These are phyloP conservation scores for Macroglossus sobrinus DNA, from an alignment of 2,113 vertebrate genomes.

Conservation along the genomic window DNA sequence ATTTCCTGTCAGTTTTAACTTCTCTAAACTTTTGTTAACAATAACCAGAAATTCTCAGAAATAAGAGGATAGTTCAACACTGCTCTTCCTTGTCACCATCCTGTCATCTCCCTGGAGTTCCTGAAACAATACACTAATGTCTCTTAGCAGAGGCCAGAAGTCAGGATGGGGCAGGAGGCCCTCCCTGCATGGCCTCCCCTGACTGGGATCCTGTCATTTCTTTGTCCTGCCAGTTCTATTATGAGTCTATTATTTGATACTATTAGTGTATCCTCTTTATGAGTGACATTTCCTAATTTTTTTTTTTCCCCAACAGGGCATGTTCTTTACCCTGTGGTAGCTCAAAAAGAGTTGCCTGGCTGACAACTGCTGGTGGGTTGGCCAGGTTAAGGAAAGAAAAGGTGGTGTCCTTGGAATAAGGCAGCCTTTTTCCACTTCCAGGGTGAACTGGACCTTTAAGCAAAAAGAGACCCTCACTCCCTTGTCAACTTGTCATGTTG, in stretches of 20 bases:
- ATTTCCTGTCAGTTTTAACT: constrained; percentile 65
- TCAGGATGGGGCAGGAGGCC: not conserved
- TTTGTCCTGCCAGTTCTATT: not conserved
- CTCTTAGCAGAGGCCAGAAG: not conserved
- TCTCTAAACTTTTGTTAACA: constrained; percentile 55
- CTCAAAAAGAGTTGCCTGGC: not conserved
- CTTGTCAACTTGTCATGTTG: constrained; percentile 17
- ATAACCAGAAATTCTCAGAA: not conserved
- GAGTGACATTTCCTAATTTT: not conserved
- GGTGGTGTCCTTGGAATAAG: not conserved
- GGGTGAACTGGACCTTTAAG: not conserved
- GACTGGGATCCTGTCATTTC: not conserved
- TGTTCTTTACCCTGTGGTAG: not conserved
- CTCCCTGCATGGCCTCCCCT: not conserved
- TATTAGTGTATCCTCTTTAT: not conserved
- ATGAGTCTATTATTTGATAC: not conserved
- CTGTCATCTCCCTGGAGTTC: not conserved
- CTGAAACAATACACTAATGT: not conserved
- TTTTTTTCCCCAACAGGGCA: not conserved
- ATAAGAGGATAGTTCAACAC: not conserved
- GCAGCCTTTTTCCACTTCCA: not conserved
- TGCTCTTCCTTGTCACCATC: not conserved
- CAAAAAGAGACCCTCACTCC: not conserved
- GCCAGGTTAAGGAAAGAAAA: not conserved
- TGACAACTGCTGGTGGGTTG: not conserved